phyloP scores from a whole-genome alignment of 2,888 invertebrate genomes.

The Drosophila dives region DNA sequence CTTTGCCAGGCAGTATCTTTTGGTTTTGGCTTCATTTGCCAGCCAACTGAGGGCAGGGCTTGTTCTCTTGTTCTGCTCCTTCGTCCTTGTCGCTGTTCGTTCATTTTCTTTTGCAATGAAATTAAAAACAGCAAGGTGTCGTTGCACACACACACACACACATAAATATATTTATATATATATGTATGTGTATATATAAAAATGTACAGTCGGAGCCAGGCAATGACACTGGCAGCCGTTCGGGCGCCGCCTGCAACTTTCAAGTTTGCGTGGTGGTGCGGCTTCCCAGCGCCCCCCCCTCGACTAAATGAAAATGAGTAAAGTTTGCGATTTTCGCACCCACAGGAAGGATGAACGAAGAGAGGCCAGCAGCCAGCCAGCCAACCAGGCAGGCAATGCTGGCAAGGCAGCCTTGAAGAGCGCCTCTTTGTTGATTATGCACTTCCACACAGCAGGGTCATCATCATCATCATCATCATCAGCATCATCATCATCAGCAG shows the following conservation, averaged over 20 bases:
- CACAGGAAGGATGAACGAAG: slow-evolving; percentile 40
- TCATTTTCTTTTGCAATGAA: slow-evolving; percentile 80
- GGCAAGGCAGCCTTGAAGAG: slow-evolving; percentile 22
- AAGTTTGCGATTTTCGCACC: slow-evolving; percentile 71
- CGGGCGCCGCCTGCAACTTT: slow-evolving; percentile 36
- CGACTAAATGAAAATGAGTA: slow-evolving; percentile 79
- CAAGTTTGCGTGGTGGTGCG: slow-evolving; percentile 26
- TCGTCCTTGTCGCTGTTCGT: slow-evolving; percentile 50
- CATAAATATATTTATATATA: slow-evolving; percentile 6
- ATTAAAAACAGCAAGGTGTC: slow-evolving; percentile 82
- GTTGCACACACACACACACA: slow-evolving; percentile 52
- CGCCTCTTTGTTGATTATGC: slow-evolving; percentile 71
- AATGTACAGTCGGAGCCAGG: slow-evolving; percentile 14
- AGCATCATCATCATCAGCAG: neutral
- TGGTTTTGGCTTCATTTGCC: slow-evolving; percentile 67
- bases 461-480: slow-evolving; percentile 22
- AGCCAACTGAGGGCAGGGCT: slow-evolving; percentile 23
- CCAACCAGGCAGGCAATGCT: neutral
- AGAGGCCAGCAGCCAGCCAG: slow-evolving; percentile 1
- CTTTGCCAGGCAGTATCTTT: slow-evolving; percentile 69
- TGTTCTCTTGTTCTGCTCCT: slow-evolving; percentile 30
- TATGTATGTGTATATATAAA: neutral
- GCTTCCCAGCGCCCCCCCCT: slow-evolving; percentile 17
- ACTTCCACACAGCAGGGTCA: slow-evolving; percentile 57
- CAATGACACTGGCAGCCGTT: slow-evolving; percentile 46